A percentile compares a stretch with the other conserved stretches of the same genome.
phyloP scores from a whole-genome alignment of 1,140 invertebrate genomes.

The Trypoxylus dichotomus region DNA sequence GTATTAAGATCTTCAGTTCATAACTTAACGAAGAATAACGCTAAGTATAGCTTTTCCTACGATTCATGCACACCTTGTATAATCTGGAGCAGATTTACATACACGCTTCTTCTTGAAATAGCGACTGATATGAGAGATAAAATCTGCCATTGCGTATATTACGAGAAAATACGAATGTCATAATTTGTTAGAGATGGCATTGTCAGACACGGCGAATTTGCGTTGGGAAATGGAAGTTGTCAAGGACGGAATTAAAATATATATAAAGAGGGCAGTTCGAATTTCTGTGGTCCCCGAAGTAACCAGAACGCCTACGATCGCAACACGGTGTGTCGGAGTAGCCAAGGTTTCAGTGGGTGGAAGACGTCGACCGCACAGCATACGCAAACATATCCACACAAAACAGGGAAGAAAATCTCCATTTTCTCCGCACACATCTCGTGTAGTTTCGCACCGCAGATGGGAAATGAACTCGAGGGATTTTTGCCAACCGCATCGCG shows the following conservation, averaged over 20 bases:
- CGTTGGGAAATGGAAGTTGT: slow-evolving; percentile 14
- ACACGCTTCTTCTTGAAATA: too few relatives aligned
- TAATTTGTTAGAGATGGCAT: slow-evolving; percentile 17
- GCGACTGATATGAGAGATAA: too few relatives aligned
- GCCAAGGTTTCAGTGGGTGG: background rate
- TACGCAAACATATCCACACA: background rate
- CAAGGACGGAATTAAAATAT: slow-evolving; percentile 7
- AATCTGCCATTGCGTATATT: too few relatives aligned
- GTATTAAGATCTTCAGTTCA: too few relatives aligned
- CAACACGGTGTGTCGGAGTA: background rate
- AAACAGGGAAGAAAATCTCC: slow-evolving; percentile 15
- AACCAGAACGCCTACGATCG: background rate
- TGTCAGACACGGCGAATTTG: slow-evolving; percentile 21
- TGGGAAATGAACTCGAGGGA: slow-evolving; percentile 17
- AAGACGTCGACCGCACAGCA: background rate
- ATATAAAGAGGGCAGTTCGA: slow-evolving; percentile 9
- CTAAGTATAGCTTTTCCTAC: too few relatives aligned
- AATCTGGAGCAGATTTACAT: too few relatives aligned
- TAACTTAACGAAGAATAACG: too few relatives aligned
- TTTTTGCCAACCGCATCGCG: background rate
- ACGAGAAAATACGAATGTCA: background rate
- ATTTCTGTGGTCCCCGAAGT: slow-evolving; percentile 10
- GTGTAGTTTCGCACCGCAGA: background rate
- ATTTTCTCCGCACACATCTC: slow-evolving; percentile 12
- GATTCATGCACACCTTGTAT: too few relatives aligned